Base-by-base conservation (phyloP, 2,888 invertebrate genomes). In the Xanthorhoe designata region DNA sequence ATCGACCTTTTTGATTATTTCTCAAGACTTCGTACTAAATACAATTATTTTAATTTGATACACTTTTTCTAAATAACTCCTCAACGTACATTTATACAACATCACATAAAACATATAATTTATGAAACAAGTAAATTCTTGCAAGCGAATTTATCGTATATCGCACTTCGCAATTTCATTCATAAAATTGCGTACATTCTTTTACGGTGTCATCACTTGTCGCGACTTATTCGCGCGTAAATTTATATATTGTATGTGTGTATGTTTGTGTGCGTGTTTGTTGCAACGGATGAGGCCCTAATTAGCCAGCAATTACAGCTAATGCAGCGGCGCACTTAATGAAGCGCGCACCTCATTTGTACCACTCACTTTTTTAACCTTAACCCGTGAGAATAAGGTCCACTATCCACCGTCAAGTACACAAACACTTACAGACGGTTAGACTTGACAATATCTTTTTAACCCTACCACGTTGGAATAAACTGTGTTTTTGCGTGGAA, bases 301-400 rank as follows among this genome's bases (percentile, higher is more conserved):
- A 90, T 90, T 89, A 89, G 87, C 83, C 78, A 70, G 82, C 88
- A 88, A 89, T 89, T 89, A 89, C 84, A 78, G 78, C 86, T 89
- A 89, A 90, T 90, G 87, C 86, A 80, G 79, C 82, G 75, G 67
- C 82, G 78, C 83, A 84, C 79, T 86, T 88, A 87, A 76, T 76
- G 73, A 75, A 85, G 82, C 84, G 82, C 73, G 80, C 80, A 81
- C 79, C 84, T 84, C 86, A 85, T 85, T 84, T 85, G 78, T 77
- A 50, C 18, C 29, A 24, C 15, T 55, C 45, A 32, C n/a, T 60
- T 56, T 52, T 57, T 24, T 53, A 24, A 60, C 64, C 61, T 45
- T 64, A 68, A 1, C 19, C 42, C 19, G 51, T 15, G 0, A 19
- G 8, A 9, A 49, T 50, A 57, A 68, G 60, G 64, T 42, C 49